phyloP scores from a whole-genome alignment of 1,140 invertebrate species.

The Drosophila sechellia region DNA sequence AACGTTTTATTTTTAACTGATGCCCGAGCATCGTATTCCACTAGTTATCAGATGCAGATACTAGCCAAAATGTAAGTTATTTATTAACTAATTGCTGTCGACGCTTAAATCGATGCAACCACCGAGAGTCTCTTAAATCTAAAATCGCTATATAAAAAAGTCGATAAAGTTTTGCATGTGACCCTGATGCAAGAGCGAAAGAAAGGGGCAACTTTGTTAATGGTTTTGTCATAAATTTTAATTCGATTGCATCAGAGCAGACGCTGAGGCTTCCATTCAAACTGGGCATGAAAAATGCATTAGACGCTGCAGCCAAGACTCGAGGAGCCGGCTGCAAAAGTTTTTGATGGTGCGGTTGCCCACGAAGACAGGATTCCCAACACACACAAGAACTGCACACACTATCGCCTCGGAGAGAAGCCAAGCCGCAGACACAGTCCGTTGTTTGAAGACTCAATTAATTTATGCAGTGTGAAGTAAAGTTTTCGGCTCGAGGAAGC shows the following conservation, averaged over 20 bases:
- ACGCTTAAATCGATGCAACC: slow-evolving; percentile 53
- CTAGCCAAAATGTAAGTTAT: neutral
- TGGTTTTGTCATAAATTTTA: slow-evolving; percentile 83
- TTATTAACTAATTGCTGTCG: slow-evolving; percentile 46
- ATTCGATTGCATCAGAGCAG: slow-evolving; percentile 75
- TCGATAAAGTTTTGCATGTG: slow-evolving; percentile 66
- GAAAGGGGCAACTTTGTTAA: slow-evolving; percentile 70
- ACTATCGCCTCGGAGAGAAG: slow-evolving; percentile 4
- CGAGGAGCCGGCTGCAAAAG: slow-evolving; percentile 33
- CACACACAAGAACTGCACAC: neutral
- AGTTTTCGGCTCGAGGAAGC: slow-evolving; percentile 38
- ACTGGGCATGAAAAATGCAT: slow-evolving; percentile 72
- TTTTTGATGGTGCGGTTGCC: slow-evolving; percentile 71
- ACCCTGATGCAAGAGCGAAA: slow-evolving; percentile 42
- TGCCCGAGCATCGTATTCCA: neutral
- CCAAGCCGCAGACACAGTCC: slow-evolving; percentile 41
- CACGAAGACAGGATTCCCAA: slow-evolving; percentile 24
- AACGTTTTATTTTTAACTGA: neutral
- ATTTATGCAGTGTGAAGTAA: slow-evolving; percentile 75
- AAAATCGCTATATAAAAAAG: slow-evolving; percentile 19
- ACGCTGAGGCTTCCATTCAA: slow-evolving; percentile 30
- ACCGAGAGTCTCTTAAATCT: slow-evolving; percentile 38
- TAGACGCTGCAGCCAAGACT: slow-evolving; percentile 36
- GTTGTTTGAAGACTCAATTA: slow-evolving; percentile 69
- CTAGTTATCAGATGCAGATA: neutral